A percentile compares a stretch with the other conserved stretches of the same genome.
phyloP scores from a whole-genome alignment of 1,140 invertebrate genomes.

The Schmidtea mediterranea region DNA sequence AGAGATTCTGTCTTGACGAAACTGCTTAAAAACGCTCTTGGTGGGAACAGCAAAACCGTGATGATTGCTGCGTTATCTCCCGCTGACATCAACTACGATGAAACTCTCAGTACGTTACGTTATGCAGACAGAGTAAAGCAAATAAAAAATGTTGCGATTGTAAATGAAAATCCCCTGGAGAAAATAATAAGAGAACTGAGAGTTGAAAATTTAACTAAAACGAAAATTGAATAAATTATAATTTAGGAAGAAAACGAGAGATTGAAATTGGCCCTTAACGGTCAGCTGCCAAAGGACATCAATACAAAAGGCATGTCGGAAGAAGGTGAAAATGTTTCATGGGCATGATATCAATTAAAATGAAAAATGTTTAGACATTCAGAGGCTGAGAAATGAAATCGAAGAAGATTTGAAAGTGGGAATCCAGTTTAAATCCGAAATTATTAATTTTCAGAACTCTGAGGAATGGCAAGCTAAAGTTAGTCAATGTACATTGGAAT shows the following conservation, averaged over 20 bases:
- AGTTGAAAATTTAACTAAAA: background rate
- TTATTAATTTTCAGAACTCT: no score
- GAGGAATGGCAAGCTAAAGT: no score
- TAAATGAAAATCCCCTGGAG: conserved; percentile 48
- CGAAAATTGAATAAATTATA: no score
- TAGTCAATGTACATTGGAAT: no score
- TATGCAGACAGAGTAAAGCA: conserved; percentile 56
- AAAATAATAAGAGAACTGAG: conserved; percentile 14
- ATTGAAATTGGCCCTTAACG: no score
- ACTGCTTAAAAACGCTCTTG: conserved; percentile 72
- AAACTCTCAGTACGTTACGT: conserved; percentile 77
- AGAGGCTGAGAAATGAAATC: no score
- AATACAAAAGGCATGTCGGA: background rate
- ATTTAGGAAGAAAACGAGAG: no score
- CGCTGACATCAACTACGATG: conserved; percentile 87
- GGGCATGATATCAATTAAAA: background rate
- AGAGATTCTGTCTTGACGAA: conserved; percentile 88
- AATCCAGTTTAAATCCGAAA: no score
- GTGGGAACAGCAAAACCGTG: conserved; percentile 89
- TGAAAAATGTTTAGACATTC: no score
- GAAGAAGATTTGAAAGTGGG: no score
- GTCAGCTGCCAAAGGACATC: background rate
- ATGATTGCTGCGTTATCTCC: conserved; percentile 91
- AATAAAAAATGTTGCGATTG: conserved; percentile 88
- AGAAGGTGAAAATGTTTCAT: background rate